Percentiles rank a stretch among this genome's conserved stretches.
Conservation (phyloP, 2,888 invertebrate genomes). For the Thereva unica region DNA sequence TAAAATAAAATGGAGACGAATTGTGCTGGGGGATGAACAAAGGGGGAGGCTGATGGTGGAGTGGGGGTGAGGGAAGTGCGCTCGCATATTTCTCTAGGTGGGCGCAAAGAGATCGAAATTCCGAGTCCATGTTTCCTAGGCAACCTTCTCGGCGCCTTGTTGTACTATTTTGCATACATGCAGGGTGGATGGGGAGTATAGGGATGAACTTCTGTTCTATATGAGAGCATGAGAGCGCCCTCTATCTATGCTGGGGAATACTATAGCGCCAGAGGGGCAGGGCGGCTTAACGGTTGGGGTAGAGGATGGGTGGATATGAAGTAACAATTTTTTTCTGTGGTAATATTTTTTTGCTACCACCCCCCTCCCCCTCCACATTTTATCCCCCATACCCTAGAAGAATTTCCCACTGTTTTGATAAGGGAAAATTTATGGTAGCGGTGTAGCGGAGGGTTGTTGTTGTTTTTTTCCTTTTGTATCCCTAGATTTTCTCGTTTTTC, state of each 20-base stretch:
- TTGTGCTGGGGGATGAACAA: too few species aligned
- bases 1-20: background rate
- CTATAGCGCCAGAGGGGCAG: background rate
- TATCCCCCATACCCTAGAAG: conserved; percentile 18
- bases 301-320: conserved; percentile 19
- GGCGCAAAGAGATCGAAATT: background rate
- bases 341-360: conserved; percentile 11
- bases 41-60: background rate
- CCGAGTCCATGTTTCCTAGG: conserved; percentile 29
- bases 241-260: background rate
- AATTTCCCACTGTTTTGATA: conserved; percentile 32
- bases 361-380: background rate
- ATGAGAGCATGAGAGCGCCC: background rate
- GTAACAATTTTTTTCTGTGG: conserved; percentile 26
- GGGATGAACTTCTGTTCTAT: conserved; percentile 29
- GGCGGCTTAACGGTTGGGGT: background rate
- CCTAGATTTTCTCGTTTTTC: background rate
- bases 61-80: too few species aligned
- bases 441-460: conserved; percentile 20
- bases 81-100: background rate
- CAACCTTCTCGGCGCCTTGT: conserved; percentile 26
- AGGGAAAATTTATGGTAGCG: conserved; percentile 24
- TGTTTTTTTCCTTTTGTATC: conserved; percentile 17
- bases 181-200: background rate
- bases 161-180: conserved; percentile 24